Conservation (phyloP, 2,888 invertebrate genomes). For the Pachliopta kotzebuea region DNA sequence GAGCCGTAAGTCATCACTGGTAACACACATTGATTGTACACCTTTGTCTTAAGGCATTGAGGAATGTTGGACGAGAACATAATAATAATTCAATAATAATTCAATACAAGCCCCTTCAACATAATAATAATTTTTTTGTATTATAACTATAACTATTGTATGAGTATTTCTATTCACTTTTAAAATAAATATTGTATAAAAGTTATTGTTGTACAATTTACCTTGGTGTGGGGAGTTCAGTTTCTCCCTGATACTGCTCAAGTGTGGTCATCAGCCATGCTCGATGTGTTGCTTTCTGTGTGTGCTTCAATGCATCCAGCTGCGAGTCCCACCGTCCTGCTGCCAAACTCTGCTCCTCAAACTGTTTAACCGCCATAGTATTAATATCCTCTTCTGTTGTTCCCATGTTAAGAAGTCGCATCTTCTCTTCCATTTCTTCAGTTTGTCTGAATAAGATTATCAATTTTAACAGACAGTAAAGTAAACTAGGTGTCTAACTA, state of each 20-base stretch:
- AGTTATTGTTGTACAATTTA: slow-evolving; percentile 27
- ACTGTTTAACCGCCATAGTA: slow-evolving; percentile 88
- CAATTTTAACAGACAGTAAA: too few species aligned
- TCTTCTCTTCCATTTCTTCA: slow-evolving; percentile 93
- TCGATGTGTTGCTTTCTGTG: slow-evolving; percentile 92
- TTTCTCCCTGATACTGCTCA: slow-evolving; percentile 61
- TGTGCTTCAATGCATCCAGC: slow-evolving; percentile 90
- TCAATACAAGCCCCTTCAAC: too few species aligned
- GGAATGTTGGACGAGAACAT: too few species aligned
- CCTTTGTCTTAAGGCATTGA: too few species aligned
- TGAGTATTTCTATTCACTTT: too few species aligned
- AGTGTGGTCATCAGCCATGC: slow-evolving; percentile 93
- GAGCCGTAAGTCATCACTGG: too few species aligned
- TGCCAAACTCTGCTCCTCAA: slow-evolving; percentile 90
- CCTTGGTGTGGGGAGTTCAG: slow-evolving; percentile 83
- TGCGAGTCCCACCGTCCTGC: slow-evolving; percentile 93
- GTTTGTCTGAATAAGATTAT: slow-evolving; percentile 82
- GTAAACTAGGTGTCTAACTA: too few species aligned
- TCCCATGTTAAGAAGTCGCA: slow-evolving; percentile 87
- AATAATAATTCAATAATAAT: too few species aligned
- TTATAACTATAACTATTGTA: too few species aligned
- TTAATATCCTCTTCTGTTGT: slow-evolving; percentile 93
- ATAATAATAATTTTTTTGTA: too few species aligned
- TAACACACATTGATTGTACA: too few species aligned
- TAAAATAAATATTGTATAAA: too few species aligned